Evolutionary conservation across 2,888 invertebrate species (phyloP).

Genomic region (Tachina fera): DNA sequence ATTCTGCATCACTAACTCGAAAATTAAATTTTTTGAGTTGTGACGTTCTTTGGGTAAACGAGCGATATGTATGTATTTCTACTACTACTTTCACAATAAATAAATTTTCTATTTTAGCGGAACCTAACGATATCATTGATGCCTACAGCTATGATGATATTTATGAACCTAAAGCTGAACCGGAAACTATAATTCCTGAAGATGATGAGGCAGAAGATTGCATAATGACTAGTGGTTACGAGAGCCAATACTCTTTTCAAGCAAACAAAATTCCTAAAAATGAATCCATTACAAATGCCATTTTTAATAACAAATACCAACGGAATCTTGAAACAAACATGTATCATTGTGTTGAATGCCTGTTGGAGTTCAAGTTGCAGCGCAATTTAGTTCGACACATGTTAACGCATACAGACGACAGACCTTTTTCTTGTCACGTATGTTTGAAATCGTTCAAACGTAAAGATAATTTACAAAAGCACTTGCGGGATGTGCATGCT

Average conservation of each 20-base stretch:
- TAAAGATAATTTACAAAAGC: slow-evolving; percentile 68
- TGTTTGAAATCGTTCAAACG: slow-evolving; percentile 65
- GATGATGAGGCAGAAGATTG: slow-evolving; percentile 38
- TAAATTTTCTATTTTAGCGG: slow-evolving; percentile 24
- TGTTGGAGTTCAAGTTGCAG: slow-evolving; percentile 64
- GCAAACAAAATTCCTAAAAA: slow-evolving; percentile 25
- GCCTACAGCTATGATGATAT: slow-evolving; percentile 57
- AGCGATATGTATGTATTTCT: too few species aligned
- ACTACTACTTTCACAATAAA: too few species aligned
- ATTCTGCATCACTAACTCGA: too few species aligned
- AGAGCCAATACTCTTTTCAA: background rate
- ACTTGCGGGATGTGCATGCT: slow-evolving; percentile 63
- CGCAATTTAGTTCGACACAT: slow-evolving; percentile 64
- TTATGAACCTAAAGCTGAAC: slow-evolving; percentile 26
- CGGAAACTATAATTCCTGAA: slow-evolving; percentile 43
- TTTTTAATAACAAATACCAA: slow-evolving; percentile 38
- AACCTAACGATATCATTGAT: slow-evolving; percentile 63
- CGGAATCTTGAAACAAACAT: slow-evolving; percentile 61
- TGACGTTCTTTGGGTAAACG: too few species aligned
- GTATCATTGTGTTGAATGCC: slow-evolving; percentile 62
- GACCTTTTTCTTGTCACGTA: slow-evolving; percentile 58
- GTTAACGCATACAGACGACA: slow-evolving; percentile 63
- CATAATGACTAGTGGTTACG: background rate
- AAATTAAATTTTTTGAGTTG: too few species aligned
- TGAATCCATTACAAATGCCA: background rate